Percentiles rank a stretch among this genome's conserved stretches.
Evolutionary conservation across 2,888 invertebrate genomes (phyloP).

Genomic region (Achlya flavicornis): DNA sequence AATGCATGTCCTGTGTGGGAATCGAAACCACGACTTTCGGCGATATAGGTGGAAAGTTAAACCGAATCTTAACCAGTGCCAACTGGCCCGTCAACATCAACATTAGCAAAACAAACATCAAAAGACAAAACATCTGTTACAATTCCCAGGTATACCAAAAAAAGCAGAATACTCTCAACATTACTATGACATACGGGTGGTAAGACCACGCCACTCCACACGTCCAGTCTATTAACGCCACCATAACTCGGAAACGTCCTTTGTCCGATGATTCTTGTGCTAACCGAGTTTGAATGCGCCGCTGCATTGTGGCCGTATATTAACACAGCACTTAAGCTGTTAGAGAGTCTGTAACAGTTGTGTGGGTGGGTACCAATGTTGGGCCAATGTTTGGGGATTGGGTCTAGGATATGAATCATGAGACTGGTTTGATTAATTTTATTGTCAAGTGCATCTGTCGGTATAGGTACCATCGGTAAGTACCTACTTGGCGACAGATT

Average conservation of each 20-base stretch:
- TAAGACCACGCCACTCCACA: conserved; percentile 45
- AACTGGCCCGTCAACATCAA: no score
- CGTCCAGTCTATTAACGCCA: conserved; percentile 64
- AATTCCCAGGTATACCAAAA: background rate
- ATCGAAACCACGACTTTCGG: no score
- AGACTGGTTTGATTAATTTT: background rate
- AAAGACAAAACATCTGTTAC: background rate
- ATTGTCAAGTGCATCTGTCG: no score
- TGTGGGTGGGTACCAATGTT: conserved; percentile 51
- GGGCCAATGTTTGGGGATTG: conserved; percentile 4
- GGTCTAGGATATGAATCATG: background rate
- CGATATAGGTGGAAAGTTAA: no score
- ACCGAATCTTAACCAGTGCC: no score
- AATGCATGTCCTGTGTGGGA: no score
- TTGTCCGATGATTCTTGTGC: conserved; percentile 60
- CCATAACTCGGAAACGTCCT: conserved; percentile 56
- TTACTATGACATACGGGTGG: conserved; percentile 14
- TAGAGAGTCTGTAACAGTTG: conserved; percentile 57
- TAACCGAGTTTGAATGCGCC: conserved; percentile 59
- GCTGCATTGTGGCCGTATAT: conserved; percentile 54
- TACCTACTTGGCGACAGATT: no score
- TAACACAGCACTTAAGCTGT: conserved; percentile 74
- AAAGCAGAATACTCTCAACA: background rate
- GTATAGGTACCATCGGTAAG: no score
- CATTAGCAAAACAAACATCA: background rate